Conservation (phyloP, 2,888 invertebrate species). For the Rhorus exstirpatorius region DNA sequence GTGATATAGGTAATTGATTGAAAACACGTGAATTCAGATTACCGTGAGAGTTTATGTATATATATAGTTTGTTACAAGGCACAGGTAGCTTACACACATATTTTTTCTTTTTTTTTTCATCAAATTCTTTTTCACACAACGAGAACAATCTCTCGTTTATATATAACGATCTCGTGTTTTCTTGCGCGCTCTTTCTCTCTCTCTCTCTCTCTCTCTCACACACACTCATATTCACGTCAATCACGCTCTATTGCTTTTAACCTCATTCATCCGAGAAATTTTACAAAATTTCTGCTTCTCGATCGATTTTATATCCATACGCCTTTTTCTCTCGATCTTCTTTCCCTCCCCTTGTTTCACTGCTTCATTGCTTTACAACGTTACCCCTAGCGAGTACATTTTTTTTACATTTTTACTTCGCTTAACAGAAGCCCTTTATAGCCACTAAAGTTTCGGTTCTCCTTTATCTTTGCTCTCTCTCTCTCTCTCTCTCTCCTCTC, state of each 20-base stretch:
- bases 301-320: constrained; percentile 58
- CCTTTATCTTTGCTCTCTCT: constrained; percentile 38
- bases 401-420: constrained; percentile 51
- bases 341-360: constrained; percentile 46
- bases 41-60: constrained; percentile 79
- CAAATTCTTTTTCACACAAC: constrained; percentile 65
- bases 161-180: constrained; percentile 62
- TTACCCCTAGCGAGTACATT: constrained; percentile 37
- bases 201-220: constrained; percentile 74
- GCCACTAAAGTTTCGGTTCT: constrained; percentile 47
- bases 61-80: constrained; percentile 85
- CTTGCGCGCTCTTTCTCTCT: constrained; percentile 69
- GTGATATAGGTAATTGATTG: constrained; percentile 28
- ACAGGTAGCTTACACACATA: constrained; percentile 86
- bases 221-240: constrained; percentile 71
- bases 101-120: constrained; percentile 72
- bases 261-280: constrained; percentile 80
- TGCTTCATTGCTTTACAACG: constrained; percentile 34
- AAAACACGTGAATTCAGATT: constrained; percentile 74
- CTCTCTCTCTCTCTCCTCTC: constrained; percentile 16
- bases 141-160: constrained; percentile 72
- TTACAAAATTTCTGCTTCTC: constrained; percentile 58
- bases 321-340: constrained; percentile 56
- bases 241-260: constrained; percentile 82
- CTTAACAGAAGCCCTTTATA: constrained; percentile 49